These are phyloP conservation scores for Leucosticte australis DNA, from an alignment of 2,113 vertebrate genomes.

Conservation along the genomic window DNA sequence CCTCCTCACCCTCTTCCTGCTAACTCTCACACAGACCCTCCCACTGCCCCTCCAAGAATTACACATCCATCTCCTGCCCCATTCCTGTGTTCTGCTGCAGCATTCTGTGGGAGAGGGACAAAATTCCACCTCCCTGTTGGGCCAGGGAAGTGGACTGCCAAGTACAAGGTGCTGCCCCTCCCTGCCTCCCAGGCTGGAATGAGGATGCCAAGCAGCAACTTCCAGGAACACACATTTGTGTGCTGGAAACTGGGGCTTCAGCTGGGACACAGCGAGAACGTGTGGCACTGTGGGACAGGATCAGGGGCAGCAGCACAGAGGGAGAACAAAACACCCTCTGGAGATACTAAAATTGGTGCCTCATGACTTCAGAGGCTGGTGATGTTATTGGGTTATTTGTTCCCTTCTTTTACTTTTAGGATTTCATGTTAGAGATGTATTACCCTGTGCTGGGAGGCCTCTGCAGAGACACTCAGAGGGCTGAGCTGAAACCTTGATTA, in stretches of 20 bases:
- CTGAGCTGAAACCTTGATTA: background rate
- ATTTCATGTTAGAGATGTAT: background rate
- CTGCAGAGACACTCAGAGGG: background rate
- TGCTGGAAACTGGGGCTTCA: background rate
- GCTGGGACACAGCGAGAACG: rapidly evolving
- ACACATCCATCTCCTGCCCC: background rate
- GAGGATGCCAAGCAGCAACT: rapidly evolving
- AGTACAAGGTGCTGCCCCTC: rapidly evolving
- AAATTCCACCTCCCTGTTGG: background rate
- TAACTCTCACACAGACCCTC: background rate
- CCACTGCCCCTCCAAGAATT: background rate
- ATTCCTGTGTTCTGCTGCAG: background rate
- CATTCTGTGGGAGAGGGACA: rapidly evolving
- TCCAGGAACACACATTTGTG: background rate
- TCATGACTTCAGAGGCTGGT: background rate
- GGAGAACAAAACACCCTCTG: background rate
- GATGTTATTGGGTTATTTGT: rapidly evolving
- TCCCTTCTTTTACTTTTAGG: background rate
- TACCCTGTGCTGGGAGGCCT: background rate
- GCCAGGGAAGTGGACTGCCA: rapidly evolving
- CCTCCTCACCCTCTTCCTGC: background rate
- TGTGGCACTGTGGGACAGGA: background rate
- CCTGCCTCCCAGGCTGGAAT: background rate
- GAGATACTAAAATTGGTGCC: background rate
- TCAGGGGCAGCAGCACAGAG: background rate